Base-by-base conservation (phyloP, 2,113 vertebrate genomes). In the Forbesichthys papilliferus region DNA sequence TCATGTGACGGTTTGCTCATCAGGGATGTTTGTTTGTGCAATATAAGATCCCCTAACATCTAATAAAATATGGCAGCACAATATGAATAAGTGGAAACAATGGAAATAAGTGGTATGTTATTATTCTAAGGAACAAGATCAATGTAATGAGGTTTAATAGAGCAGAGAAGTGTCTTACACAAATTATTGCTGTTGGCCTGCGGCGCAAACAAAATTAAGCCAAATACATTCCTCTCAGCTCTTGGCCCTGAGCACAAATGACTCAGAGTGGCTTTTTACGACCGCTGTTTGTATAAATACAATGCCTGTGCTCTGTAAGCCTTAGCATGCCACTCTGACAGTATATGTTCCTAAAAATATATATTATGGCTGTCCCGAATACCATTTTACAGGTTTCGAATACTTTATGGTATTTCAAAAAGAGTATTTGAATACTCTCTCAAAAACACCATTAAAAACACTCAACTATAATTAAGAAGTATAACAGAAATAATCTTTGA, bases 111-210 rank as follows among this genome's bases (percentile, higher is more conserved):
- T 68, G 67, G 75, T 53, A 74, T 60, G 76, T 80, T 84, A 79
- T 80, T 77, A 83, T 87, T 70, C 59, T 9, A 68, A 80, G 77
- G 66, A 85, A 75, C 73, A 68, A 72, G 79, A 86, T 89, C 85
- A 88, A 89, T 82, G 77, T 91, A 86, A 89, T 88, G 80, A 90
- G 83, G 75, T 83, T 88, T 89, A 90, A 90, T 88, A 85, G 86
- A 73, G 77, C 83, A 80, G 85, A 86, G 89, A 88, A 90, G 84
- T 84, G 82, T 87, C 87, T 86, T 78, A 83, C 80, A 86, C 68
- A 87, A 87, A 73, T 83, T 80, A 87, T 87, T 83, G 75, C 83
- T 68, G 81, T 80, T 56, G 69, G 75, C 64, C 74, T 76, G 4
- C 77, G 68, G 80, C 69, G 75, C 85, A 87, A 79, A 81, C 82